Evolutionary conservation across 2,797 vertebrate genomes (phyloP).

Genomic region (Amblyopsis hoosieri): DNA sequence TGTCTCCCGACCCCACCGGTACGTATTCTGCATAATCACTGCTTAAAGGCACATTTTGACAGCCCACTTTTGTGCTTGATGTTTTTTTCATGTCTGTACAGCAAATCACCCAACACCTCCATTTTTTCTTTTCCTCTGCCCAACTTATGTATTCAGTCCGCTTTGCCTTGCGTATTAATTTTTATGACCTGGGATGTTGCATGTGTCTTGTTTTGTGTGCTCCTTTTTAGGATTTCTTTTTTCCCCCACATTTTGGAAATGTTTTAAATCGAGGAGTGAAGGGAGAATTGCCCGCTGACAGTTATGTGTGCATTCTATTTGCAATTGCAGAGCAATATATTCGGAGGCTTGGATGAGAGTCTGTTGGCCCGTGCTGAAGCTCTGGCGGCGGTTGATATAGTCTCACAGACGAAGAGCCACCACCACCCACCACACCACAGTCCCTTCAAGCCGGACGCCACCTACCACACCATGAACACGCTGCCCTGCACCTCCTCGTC

Average conservation of each 20-base stretch:
- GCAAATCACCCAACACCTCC: conserved; percentile 93
- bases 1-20: conserved; percentile 98
- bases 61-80: conserved; percentile 91
- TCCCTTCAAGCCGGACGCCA: conserved; percentile 99
- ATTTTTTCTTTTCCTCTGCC: conserved; percentile 74
- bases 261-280: conserved; percentile 87
- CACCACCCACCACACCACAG: conserved; percentile 97
- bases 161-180: conserved; percentile 91
- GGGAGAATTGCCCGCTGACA: conserved; percentile 90
- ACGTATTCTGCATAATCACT: conserved; percentile 92
- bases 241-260: conserved; percentile 84
- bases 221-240: conserved; percentile 74
- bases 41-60: conserved; percentile 93
- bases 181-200: conserved; percentile 96
- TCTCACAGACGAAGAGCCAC: conserved; percentile 96
- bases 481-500: conserved; percentile 93
- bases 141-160: conserved; percentile 90
- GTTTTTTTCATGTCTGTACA: conserved; percentile 96
- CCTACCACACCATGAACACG: conserved; percentile 99
- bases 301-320: conserved; percentile 99
- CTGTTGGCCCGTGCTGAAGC: conserved; percentile 99
- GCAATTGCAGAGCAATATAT: conserved; percentile 99
- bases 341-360: conserved; percentile 99
- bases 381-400: conserved; percentile 99
- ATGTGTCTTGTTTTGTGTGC: conserved; percentile 85